These are phyloP conservation scores for Castor canadensis DNA, from an alignment of 2,113 vertebrate genomes.

Conservation along the genomic window DNA sequence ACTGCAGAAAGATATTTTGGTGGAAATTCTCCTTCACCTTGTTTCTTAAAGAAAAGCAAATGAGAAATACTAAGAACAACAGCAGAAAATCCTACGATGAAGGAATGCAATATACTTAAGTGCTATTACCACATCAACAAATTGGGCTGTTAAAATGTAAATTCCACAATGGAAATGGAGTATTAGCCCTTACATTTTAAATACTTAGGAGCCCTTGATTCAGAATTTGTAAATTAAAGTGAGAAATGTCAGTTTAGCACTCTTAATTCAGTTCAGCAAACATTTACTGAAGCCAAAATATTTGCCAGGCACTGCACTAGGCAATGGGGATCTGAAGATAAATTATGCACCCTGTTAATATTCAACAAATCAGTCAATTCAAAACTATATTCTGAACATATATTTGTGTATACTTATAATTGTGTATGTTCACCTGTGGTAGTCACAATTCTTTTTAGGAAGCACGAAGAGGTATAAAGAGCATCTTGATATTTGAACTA, in stretches of 20 bases:
- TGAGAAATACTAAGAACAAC: background rate
- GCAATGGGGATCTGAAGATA: background rate
- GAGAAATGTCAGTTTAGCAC: background rate
- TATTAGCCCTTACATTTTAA: background rate
- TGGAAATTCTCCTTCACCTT: background rate
- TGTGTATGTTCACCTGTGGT: background rate
- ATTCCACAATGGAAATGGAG: background rate
- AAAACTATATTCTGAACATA: background rate
- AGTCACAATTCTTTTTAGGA: background rate
- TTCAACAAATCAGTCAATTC: background rate
- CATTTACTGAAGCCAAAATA: background rate
- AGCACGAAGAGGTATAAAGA: background rate
- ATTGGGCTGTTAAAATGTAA: background rate
- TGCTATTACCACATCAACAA: background rate
- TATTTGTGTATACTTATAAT: rapidly evolving
- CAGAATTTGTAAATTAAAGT: background rate
- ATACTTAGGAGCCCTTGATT: background rate
- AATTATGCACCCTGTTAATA: background rate
- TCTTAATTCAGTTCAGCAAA: background rate
- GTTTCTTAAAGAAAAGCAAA: background rate
- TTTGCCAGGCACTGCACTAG: background rate
- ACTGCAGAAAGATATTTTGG: background rate
- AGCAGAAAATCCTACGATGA: background rate
- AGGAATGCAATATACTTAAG: background rate
- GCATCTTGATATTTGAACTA: background rate